A percentile compares a stretch with the other conserved stretches of the same genome.
These are phyloP conservation scores for Lucilia cuprina DNA, from an alignment of 1,140 invertebrate species.

Conservation along the genomic window DNA sequence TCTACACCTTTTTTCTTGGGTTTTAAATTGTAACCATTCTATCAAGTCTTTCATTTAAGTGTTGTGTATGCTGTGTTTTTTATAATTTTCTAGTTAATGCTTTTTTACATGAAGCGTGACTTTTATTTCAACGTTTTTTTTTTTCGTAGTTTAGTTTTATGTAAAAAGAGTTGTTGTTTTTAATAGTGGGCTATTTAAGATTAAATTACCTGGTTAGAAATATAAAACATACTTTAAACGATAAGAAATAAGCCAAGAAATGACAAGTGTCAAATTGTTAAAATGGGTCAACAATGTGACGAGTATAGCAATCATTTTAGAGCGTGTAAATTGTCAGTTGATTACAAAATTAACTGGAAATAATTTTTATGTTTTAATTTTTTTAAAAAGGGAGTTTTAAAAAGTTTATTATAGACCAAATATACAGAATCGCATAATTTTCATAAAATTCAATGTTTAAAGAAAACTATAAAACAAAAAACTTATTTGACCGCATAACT, in stretches of 20 bases:
- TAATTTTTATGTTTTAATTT: too few species aligned
- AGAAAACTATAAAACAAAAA: too few species aligned
- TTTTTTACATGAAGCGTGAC: background rate
- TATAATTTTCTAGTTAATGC: background rate
- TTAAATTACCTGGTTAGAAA: background rate
- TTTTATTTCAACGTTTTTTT: conserved; percentile 9
- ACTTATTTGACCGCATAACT: too few species aligned
- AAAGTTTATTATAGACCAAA: too few species aligned
- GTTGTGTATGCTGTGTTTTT: too few species aligned
- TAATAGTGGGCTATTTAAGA: background rate
- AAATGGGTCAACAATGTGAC: background rate
- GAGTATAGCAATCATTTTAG: background rate
- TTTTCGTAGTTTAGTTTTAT: too few species aligned
- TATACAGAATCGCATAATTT: too few species aligned
- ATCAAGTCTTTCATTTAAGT: background rate
- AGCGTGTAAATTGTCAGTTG: background rate
- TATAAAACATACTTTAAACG: background rate
- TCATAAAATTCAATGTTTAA: too few species aligned
- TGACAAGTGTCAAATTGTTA: background rate
- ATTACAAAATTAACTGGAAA: too few species aligned
- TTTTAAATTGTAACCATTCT: background rate
- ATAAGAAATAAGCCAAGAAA: background rate
- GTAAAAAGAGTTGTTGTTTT: background rate
- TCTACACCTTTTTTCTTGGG: background rate
- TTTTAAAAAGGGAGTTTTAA: too few species aligned